phyloP scores from a whole-genome alignment of 1,140 invertebrate species.

The Steinernema feltiae region DNA sequence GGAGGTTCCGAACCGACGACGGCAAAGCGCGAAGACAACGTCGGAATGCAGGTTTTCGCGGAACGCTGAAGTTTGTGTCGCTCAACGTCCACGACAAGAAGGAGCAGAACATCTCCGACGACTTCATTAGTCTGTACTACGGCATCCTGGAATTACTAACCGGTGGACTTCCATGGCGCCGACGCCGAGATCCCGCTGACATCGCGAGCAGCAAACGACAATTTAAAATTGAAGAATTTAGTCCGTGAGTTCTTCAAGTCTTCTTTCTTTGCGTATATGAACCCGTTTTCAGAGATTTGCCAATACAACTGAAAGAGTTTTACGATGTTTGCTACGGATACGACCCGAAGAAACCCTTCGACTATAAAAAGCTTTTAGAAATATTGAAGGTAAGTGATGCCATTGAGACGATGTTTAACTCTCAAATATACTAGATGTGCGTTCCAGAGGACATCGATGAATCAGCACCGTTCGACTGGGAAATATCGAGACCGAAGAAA shows the following conservation, averaged over 20 bases:
- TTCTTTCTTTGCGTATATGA: no score
- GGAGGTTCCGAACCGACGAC: constrained; percentile 17
- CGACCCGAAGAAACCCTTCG: no score
- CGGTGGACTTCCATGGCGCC: constrained; percentile 84
- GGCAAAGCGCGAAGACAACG: not conserved
- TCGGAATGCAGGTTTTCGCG: not conserved
- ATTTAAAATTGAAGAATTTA: not conserved
- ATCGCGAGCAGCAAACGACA: not conserved
- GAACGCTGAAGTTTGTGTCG: not conserved
- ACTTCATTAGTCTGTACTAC: constrained; percentile 86
- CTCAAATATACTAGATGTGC: not conserved
- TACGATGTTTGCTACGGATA: no score
- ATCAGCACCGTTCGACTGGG: no score
- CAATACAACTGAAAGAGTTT: not conserved
- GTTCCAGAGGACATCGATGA: no score
- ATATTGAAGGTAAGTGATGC: no score
- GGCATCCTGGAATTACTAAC: constrained; percentile 71
- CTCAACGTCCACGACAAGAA: constrained; percentile 6
- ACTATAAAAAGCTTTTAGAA: not conserved
- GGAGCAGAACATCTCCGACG: constrained; percentile 65
- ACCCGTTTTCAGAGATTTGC: not conserved
- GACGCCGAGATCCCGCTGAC: constrained; percentile 16
- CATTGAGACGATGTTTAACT: no score
- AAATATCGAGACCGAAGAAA: no score
- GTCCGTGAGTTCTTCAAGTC: not conserved